Base-by-base conservation (phyloP, 2,888 invertebrate genomes). In the Phlogophora meticulosa region DNA sequence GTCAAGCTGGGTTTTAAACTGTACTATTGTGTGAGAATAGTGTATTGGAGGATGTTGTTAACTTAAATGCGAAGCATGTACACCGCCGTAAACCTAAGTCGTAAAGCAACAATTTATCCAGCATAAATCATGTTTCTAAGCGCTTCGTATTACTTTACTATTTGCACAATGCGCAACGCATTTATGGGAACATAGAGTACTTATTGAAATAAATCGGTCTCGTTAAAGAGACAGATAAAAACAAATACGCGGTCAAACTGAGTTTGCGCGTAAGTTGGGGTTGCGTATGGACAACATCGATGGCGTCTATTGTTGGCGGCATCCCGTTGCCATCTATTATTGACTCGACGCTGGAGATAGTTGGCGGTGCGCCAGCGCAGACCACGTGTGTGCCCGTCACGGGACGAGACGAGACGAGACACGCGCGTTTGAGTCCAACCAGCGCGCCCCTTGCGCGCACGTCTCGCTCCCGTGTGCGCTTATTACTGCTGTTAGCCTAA, bases 231-330 rank as follows among this genome's bases (percentile, higher is more conserved):
- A 51, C 62, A 49, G 36, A 42, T 62, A 55, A 52, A 78, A 62
- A 62, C 75, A 70, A 62, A 61, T 80, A 71, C 51, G 24, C 48
- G 43, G 62, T 55, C 48, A 60, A 80, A 60, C 43, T 38, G 61
- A 61, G 72, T 70, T 69, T 64, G 67, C 72, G 72, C 69, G 82
- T 76, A 83, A 83, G 80, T 81, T 74, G 69, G 68, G 80, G 84
- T 81, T 82, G 83, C 72, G 81, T 76, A 77, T 78, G 76, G 81
- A 69, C 83, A 82, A 80, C 83, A 85, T 82, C 84, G 88, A 88
- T 83, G 88, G 93, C 93, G 94, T 93, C 95, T 95, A 95, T 95
- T 95, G 95, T 95, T 95, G 94, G 95, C 94, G 93, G 95, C 93
- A 93, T 93, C 94, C 90, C 93, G 94, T 92, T 91, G 91, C 92